Evolutionary conservation across 1,140 invertebrate species (phyloP), one percentile per base, ranked within the genome.

Genomic region (Microvelia longipes): DNA sequence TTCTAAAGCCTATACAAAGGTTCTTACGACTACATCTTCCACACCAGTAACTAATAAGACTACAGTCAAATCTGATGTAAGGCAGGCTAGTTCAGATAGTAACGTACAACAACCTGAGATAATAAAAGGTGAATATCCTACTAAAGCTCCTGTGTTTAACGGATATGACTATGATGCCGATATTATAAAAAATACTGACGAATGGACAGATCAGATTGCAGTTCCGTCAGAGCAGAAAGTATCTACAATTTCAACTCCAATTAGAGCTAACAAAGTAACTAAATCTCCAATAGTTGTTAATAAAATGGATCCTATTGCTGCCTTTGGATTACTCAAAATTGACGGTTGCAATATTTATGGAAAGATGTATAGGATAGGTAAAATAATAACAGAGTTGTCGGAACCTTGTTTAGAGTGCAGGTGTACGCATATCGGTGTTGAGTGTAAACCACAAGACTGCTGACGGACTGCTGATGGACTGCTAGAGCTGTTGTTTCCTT

Each of bases 301-400:
- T 24, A 64, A 64, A 64, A 5, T 24, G 5, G 62, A 64, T 64
- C 62, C 62, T 2, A 24, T 64, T 25, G 76, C 78, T n/a, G 77
- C 65, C 5, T 71, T 80, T 19, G 84, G 84, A 29, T 74, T 89
- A 35, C 79, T 93, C 26, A 92, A 92, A 78, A 77, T 94, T 71
- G 90, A 90, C 13, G 92, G 92, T 0, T 95, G 93, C 76, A 94
- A 95, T 80, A 94, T 95, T 74, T 94, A 94, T 76, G 92, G 93
- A 1, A 84, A 87, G 73, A 93, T 94, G 89, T 94, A 94, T 78
- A 83, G 87, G 2, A 88, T 94, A 1, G 91, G 90, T 2, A 83
- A 86, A 76, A 90, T 92, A 73, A 93, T 95, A 69, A 83, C 86
- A 0, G 91, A 94, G 81, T 80, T 95, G 68, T 93, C 91, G 2